Percentiles rank a stretch among this genome's conserved stretches.
These are phyloP conservation scores for Musca domestica DNA, from an alignment of 1,140 invertebrate species.

Conservation along the genomic window DNA sequence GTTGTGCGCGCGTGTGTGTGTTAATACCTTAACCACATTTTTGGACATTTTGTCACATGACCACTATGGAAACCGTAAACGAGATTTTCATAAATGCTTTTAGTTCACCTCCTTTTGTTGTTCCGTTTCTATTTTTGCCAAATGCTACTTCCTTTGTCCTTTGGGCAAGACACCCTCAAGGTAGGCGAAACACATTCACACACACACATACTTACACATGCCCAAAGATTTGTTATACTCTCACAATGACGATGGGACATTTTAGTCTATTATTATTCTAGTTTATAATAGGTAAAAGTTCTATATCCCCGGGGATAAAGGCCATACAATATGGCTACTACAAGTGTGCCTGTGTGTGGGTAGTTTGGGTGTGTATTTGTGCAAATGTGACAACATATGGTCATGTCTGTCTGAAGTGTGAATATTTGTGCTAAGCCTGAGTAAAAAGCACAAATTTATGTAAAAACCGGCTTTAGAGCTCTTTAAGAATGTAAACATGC, in stretches of 20 bases:
- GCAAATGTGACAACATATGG: slow-evolving; percentile 19
- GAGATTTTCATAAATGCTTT: slow-evolving; percentile 18
- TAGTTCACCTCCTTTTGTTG: background rate
- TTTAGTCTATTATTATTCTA: slow-evolving; percentile 20
- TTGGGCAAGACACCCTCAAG: background rate
- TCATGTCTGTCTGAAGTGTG: background rate
- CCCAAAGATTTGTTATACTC: background rate
- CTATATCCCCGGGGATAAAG: slow-evolving; percentile 15
- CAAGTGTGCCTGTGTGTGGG: background rate
- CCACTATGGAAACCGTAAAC: background rate
- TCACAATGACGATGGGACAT: slow-evolving; percentile 1
- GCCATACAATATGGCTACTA: too few species aligned
- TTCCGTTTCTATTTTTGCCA: background rate
- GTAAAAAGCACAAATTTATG: too few species aligned
- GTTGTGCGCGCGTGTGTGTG: background rate
- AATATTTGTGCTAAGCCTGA: too few species aligned
- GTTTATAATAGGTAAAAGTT: slow-evolving; percentile 21
- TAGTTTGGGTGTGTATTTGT: background rate
- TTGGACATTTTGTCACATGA: background rate
- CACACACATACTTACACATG: background rate
- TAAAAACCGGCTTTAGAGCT: too few species aligned
- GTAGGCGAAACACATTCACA: background rate
- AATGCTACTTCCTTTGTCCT: too few species aligned
- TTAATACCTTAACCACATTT: background rate
- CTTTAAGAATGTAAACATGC: too few species aligned